phyloP scores from a whole-genome alignment of 1,140 invertebrate species.

The Pygmarrhopalites habei region DNA sequence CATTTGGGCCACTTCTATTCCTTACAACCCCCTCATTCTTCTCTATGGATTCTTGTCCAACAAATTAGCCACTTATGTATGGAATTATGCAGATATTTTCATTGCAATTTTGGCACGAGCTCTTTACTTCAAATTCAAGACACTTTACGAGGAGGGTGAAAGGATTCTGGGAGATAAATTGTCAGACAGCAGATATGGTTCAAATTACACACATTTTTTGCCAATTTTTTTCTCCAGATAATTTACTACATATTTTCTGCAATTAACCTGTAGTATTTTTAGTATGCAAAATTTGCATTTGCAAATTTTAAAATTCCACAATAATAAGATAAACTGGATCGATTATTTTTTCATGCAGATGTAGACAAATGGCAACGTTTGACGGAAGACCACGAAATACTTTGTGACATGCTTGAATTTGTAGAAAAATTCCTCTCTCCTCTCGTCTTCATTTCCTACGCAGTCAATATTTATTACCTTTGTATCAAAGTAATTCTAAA shows the following conservation, averaged over 20 bases:
- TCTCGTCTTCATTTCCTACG: constrained; percentile 25
- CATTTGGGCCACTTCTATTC: constrained; percentile 5
- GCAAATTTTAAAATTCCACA: too few species aligned
- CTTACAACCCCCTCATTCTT: constrained; percentile 8
- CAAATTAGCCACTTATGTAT: constrained; percentile 24
- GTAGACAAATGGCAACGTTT: constrained; percentile 13
- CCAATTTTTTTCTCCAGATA: too few species aligned
- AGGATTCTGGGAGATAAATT: neutral
- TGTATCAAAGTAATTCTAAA: constrained; percentile 31
- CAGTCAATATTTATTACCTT: constrained; percentile 26
- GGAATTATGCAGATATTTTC: constrained; percentile 29
- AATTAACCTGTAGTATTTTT: too few species aligned
- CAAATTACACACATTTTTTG: too few species aligned
- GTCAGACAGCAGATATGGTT: too few species aligned
- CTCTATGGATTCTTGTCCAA: constrained; percentile 18
- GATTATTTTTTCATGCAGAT: neutral
- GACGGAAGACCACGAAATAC: constrained; percentile 10
- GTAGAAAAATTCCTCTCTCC: constrained; percentile 28
- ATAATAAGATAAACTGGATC: too few species aligned
- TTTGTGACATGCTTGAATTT: constrained; percentile 18
- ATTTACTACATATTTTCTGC: too few species aligned
- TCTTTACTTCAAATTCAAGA: constrained; percentile 23
- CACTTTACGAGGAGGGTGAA: neutral
- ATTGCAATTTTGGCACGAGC: constrained; percentile 21
- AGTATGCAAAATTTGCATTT: too few species aligned